These are phyloP conservation scores for Brenthis daphne DNA, from an alignment of 2,888 invertebrate species.

Conservation along the genomic window DNA sequence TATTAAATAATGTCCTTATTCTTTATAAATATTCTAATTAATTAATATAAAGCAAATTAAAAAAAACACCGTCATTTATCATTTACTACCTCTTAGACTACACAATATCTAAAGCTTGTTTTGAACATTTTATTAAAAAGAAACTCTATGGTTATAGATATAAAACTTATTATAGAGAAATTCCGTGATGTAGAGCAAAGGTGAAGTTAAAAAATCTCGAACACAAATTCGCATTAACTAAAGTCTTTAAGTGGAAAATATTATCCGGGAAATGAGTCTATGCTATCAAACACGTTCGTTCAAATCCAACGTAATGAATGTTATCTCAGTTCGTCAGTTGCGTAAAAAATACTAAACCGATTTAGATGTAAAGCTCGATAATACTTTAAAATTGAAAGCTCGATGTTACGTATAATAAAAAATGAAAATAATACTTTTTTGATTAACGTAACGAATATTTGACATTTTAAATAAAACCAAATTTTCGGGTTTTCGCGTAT, in stretches of 20 bases:
- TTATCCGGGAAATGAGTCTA: constrained; percentile 68
- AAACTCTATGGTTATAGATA: neutral
- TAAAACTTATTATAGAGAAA: constrained; percentile 19
- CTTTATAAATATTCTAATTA: neutral
- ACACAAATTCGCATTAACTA: constrained; percentile 49
- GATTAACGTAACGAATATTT: no score
- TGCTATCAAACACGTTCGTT: constrained; percentile 51
- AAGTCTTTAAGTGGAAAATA: constrained; percentile 58
- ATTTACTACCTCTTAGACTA: neutral
- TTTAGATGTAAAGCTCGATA: neutral
- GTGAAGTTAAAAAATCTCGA: constrained; percentile 45
- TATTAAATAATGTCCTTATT: neutral
- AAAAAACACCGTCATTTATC: no score
- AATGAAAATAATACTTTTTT: no score
- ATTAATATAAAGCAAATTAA: neutral
- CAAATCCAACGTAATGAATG: constrained; percentile 25
- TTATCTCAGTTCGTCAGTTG: constrained; percentile 6
- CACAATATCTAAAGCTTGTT: neutral
- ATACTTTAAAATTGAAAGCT: no score
- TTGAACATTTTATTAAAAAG: constrained; percentile 1
- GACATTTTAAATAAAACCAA: no score
- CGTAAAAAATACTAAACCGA: neutral
- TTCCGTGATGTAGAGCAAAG: neutral
- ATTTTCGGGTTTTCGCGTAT: no score
- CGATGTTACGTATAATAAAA: no score